These are phyloP conservation scores for Eristalinus aeneus DNA, from an alignment of 2,888 invertebrate species.

Conservation along the genomic window DNA sequence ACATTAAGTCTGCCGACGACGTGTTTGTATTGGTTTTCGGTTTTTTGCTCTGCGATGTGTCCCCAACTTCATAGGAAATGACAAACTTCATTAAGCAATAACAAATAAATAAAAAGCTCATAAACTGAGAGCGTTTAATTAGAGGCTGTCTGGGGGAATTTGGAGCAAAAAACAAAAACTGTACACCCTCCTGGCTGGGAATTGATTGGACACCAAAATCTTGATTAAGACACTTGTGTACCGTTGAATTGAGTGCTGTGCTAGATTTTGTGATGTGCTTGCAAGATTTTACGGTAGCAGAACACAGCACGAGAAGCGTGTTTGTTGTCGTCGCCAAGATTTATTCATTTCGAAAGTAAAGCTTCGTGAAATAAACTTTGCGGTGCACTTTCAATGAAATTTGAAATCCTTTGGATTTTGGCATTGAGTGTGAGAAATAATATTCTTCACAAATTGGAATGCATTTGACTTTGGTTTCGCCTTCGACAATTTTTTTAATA, in stretches of 20 bases:
- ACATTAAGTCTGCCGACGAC: not conserved
- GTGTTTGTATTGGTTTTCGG: not conserved
- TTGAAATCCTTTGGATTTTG: too few relatives aligned
- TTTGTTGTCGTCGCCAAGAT: too few relatives aligned
- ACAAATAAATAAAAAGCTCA: not conserved
- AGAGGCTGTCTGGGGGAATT: not conserved
- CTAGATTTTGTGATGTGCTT: not conserved
- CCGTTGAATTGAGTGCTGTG: not conserved
- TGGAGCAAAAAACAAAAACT: not conserved
- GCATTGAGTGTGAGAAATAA: too few relatives aligned
- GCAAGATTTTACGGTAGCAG: not conserved
- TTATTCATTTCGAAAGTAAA: too few relatives aligned
- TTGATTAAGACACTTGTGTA: not conserved
- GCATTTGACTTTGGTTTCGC: too few relatives aligned
- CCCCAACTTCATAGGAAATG: not conserved
- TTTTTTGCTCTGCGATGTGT: not conserved
- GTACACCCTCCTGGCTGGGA: not conserved
- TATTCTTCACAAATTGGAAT: too few relatives aligned
- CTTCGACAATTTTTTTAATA: too few relatives aligned
- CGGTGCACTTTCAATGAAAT: too few relatives aligned
- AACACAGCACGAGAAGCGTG: not conserved
- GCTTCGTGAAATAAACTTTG: too few relatives aligned
- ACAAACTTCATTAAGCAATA: not conserved
- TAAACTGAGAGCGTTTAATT: not conserved
- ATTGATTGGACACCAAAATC: not conserved